Conservation (phyloP, 2,888 invertebrate genomes). For the Cartodere bifasciata region DNA sequence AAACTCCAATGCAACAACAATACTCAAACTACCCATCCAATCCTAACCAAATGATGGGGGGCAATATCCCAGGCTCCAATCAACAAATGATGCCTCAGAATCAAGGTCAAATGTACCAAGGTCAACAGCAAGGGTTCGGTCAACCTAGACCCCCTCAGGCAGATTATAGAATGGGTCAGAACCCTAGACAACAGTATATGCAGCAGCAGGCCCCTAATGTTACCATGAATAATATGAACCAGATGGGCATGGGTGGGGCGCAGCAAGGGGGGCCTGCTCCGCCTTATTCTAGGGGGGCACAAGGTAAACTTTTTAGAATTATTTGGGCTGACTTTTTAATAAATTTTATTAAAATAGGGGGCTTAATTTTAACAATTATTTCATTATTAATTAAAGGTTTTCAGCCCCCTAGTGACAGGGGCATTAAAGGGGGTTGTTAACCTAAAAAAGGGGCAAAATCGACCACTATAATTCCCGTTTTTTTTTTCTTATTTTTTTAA, state of each 20-base stretch:
- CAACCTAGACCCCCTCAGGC: slow-evolving; percentile 37
- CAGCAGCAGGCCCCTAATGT: slow-evolving; percentile 71
- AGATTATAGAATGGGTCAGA: slow-evolving; percentile 32
- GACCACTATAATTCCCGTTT: too few relatives aligned
- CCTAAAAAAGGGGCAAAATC: too few relatives aligned
- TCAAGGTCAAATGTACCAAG: slow-evolving; percentile 30
- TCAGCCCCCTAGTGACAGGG: too few relatives aligned
- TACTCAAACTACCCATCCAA: slow-evolving; percentile 44
- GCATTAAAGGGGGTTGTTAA: too few relatives aligned
- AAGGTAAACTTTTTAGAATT: slow-evolving; percentile 17
- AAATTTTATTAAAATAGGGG: too few relatives aligned
- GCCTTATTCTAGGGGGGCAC: slow-evolving; percentile 53
- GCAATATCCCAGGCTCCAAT: slow-evolving; percentile 25
- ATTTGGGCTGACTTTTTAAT: too few relatives aligned
- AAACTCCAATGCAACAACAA: slow-evolving; percentile 48
- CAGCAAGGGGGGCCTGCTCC: slow-evolving; percentile 55
- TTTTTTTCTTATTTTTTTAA: too few relatives aligned
- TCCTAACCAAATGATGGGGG: slow-evolving; percentile 30
- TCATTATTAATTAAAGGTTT: too few relatives aligned
- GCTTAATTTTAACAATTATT: too few relatives aligned
- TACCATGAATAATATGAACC: slow-evolving; percentile 77
- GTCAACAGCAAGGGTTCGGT: slow-evolving; percentile 40
- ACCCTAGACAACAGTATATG: slow-evolving; percentile 49
- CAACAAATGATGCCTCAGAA: slow-evolving; percentile 31
- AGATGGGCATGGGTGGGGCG: slow-evolving; percentile 44